Evolutionary conservation across 2,797 vertebrate genomes (phyloP).

Genomic region (Leptoclinus maculatus): DNA sequence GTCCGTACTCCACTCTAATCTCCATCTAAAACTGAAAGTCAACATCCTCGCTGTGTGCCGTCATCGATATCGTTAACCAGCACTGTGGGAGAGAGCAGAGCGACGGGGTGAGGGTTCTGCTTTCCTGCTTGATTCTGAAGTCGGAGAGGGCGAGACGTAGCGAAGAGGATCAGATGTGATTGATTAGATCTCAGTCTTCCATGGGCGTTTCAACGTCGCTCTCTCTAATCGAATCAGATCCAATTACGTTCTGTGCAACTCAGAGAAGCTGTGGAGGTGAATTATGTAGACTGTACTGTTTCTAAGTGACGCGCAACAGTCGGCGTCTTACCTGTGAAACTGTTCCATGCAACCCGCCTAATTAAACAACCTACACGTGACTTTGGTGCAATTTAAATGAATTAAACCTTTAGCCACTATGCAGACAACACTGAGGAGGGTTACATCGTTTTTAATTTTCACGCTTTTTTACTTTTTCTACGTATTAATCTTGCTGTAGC

Average conservation of each 20-base stretch:
- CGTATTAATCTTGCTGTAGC: neutral
- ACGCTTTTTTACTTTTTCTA: neutral
- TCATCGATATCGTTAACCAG: conserved; percentile 24
- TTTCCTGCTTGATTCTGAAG: conserved; percentile 7
- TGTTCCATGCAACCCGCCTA: neutral
- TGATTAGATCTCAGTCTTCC: conserved; percentile 10
- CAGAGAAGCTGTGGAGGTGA: neutral
- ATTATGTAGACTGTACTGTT: neutral
- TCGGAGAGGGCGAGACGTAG: conserved; percentile 5
- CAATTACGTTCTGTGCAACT: neutral
- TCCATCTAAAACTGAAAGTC: conserved; percentile 23
- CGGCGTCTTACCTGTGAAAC: neutral
- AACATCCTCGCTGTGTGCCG: conserved; percentile 14
- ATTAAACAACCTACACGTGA: neutral
- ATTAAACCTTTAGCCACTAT: neutral
- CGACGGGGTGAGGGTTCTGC: too few species aligned
- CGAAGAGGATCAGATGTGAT: conserved; percentile 16
- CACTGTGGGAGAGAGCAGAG: neutral
- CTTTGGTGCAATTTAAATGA: neutral
- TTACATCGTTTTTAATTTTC: too few species aligned
- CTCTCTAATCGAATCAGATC: conserved; percentile 12
- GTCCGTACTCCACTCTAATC: neutral
- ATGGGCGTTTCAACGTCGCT: neutral
- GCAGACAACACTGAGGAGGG: neutral
- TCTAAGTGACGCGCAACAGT: neutral